Conservation (phyloP, 2,113 vertebrate genomes). For the Tragulus kanchil region DNA sequence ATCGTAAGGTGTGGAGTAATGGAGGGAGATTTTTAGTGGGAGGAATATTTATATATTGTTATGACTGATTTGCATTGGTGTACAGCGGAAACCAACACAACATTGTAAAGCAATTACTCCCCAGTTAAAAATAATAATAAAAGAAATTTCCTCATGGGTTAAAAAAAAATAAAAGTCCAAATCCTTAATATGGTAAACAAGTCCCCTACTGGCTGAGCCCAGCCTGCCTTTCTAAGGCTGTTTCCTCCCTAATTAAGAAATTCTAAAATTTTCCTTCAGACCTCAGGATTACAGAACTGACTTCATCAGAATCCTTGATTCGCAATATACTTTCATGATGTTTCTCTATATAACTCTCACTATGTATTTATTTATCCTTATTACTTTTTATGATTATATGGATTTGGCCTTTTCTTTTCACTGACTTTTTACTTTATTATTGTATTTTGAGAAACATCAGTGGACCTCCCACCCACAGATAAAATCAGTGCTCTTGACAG, state of each 20-base stretch:
- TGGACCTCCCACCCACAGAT: background rate
- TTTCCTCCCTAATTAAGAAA: background rate
- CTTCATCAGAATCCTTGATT: background rate
- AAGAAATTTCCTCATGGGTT: background rate
- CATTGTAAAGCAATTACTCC: background rate
- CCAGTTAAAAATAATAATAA: background rate
- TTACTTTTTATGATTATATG: background rate
- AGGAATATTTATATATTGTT: background rate
- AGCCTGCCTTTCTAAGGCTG: background rate
- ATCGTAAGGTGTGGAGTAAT: no score
- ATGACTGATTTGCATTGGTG: background rate
- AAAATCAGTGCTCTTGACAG: background rate
- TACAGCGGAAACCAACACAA: background rate
- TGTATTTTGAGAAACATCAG: background rate
- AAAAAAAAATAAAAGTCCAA: background rate
- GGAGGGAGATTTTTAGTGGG: no score
- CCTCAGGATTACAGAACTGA: background rate
- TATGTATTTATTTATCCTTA: background rate
- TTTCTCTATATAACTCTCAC: background rate
- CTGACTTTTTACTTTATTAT: background rate
- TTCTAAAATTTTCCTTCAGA: background rate
- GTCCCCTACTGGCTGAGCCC: background rate
- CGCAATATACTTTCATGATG: background rate
- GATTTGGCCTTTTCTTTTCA: background rate
- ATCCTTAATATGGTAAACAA: background rate